phyloP scores from a whole-genome alignment of 92 coral and sea anemone species.

The Meandrina meandrites region DNA sequence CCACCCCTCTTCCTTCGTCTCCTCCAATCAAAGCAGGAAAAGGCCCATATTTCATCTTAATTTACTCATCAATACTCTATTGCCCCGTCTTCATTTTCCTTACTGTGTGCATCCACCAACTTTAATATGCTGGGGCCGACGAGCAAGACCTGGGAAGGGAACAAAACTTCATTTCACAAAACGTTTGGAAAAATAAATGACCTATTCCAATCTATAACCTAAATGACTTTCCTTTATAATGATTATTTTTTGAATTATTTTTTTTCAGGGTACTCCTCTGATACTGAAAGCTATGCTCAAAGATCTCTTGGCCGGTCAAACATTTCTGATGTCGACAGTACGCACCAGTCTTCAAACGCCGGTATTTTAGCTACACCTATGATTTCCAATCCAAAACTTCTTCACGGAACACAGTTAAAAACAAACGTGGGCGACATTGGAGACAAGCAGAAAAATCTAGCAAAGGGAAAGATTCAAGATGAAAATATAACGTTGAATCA shows the following conservation, averaged over 20 bases:
- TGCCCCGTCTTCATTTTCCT: too few species aligned
- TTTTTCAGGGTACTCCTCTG: slow-evolving; percentile 48
- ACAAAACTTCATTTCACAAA: too few species aligned
- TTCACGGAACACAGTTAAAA: neutral
- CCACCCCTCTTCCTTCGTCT: too few species aligned
- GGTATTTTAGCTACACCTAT: slow-evolving; percentile 35
- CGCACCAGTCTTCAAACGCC: neutral
- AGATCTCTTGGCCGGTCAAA: neutral
- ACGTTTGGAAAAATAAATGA: too few species aligned
- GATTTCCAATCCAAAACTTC: neutral
- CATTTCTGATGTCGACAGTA: neutral
- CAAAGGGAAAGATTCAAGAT: neutral
- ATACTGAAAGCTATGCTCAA: slow-evolving; percentile 10
- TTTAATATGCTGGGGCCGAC: too few species aligned
- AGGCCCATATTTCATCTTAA: too few species aligned
- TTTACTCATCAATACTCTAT: too few species aligned
- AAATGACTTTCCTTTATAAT: too few species aligned
- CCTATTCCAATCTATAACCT: too few species aligned
- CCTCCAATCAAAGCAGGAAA: too few species aligned
- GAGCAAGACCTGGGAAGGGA: too few species aligned
- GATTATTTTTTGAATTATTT: neutral
- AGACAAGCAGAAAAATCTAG: neutral
- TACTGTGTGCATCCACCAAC: too few species aligned
- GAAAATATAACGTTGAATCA: neutral
- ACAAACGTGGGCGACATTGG: neutral